These are phyloP conservation scores for Calonectris borealis DNA, from an alignment of 2,113 vertebrate genomes.

Conservation along the genomic window DNA sequence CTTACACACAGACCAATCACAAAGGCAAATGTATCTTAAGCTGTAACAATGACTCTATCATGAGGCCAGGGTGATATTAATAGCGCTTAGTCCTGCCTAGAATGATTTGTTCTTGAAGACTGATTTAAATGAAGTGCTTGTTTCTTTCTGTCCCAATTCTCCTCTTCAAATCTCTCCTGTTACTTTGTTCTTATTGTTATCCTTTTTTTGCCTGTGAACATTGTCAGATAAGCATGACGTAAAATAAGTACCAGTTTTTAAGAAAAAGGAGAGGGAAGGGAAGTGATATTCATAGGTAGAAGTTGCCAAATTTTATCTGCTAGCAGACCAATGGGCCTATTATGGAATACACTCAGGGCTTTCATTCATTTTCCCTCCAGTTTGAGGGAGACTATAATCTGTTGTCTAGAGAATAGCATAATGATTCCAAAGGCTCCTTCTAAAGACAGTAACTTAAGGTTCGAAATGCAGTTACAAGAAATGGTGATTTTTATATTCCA, in stretches of 20 bases:
- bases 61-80: neutral
- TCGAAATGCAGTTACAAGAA: neutral
- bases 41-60: neutral
- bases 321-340: neutral
- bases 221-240: neutral
- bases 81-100: neutral
- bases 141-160: neutral
- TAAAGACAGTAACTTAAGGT: neutral
- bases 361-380: neutral
- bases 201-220: neutral
- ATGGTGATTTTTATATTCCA: neutral
- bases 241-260: neutral
- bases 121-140: neutral
- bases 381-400: neutral
- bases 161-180: neutral
- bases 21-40: neutral
- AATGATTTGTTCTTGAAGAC: neutral
- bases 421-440: neutral
- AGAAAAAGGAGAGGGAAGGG: neutral
- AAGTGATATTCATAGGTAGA: neutral
- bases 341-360: neutral
- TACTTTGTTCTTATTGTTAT: neutral
- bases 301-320: neutral
- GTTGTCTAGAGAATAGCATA: neutral
- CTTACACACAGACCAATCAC: neutral